Conservation (phyloP, 2,888 invertebrate species). For the Lottia scabra region DNA sequence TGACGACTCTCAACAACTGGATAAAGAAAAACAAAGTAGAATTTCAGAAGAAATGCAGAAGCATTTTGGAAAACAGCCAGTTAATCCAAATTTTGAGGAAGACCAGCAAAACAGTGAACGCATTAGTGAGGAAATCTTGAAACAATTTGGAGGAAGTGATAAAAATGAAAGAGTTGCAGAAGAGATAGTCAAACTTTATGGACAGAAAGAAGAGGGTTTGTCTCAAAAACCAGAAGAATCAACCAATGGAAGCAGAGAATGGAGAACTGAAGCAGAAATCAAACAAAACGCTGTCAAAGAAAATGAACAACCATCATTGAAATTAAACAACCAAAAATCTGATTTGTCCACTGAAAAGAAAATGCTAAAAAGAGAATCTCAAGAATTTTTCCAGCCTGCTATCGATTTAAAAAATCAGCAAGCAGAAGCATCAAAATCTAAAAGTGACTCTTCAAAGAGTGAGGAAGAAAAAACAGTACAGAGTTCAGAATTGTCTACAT, state of each 20-base stretch:
- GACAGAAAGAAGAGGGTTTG: conserved; percentile 22
- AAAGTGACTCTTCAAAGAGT: too few species aligned
- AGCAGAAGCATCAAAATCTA: not conserved
- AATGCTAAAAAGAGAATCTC: not conserved
- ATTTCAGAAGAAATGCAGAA: conserved; percentile 17
- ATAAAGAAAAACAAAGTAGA: not conserved
- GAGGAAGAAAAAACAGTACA: too few species aligned
- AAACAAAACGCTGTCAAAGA: not conserved
- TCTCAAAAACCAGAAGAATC: conserved; percentile 27
- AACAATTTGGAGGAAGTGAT: conserved; percentile 16
- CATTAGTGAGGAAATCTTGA: conserved; percentile 16
- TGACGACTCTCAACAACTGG: too few species aligned
- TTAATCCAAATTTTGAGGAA: conserved; percentile 16
- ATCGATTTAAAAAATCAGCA: not conserved
- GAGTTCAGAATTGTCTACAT: too few species aligned
- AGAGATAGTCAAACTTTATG: conserved; percentile 23
- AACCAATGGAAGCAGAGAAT: conserved; percentile 9
- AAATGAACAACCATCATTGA: not conserved
- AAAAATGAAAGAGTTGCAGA: conserved; percentile 21
- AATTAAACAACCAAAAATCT: not conserved
- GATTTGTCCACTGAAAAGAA: not conserved
- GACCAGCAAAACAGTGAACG: conserved; percentile 15
- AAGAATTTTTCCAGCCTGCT: not conserved
- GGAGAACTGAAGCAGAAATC: not conserved
- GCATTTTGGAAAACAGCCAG: conserved; percentile 18